Percentiles rank a stretch among this genome's conserved stretches.
phyloP scores from a whole-genome alignment of 2,113 vertebrate species.

The Rutilus rutilus region DNA sequence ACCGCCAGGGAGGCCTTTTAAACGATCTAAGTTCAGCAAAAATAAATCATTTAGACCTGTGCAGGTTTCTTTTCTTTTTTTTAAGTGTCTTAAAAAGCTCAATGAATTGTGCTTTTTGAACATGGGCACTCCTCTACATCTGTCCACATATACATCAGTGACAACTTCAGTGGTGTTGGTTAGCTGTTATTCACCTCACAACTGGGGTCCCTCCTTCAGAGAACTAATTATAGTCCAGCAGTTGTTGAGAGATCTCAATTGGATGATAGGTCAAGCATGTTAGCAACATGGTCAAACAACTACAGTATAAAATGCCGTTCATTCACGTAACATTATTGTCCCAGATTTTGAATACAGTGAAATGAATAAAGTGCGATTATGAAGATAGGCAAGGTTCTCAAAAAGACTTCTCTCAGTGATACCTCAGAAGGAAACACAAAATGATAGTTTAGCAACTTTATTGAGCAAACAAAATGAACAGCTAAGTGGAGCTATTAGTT shows the following conservation, averaged over 20 bases:
- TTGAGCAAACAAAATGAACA: slow-evolving; percentile 71
- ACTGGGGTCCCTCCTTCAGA: background rate
- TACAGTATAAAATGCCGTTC: background rate
- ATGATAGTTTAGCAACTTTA: slow-evolving; percentile 73
- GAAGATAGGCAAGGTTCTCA: background rate
- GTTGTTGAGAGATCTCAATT: slow-evolving; percentile 37
- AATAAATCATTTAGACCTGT: background rate
- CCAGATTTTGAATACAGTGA: background rate
- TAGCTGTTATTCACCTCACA: background rate
- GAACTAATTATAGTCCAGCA: slow-evolving; percentile 43
- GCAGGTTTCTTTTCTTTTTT: background rate
- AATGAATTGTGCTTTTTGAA: background rate
- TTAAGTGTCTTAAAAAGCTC: background rate
- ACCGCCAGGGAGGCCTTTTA: background rate
- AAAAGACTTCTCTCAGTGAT: background rate
- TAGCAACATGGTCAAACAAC: slow-evolving; percentile 1
- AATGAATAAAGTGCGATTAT: background rate
- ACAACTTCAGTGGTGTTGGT: background rate
- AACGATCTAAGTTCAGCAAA: background rate
- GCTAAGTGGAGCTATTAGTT: slow-evolving; percentile 87
- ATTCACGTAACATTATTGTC: background rate
- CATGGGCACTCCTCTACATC: too few relatives aligned
- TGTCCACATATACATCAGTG: background rate
- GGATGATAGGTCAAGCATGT: background rate
- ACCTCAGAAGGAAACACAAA: background rate